Base-by-base conservation (phyloP, 2,113 vertebrate species). In the Ochotona curzoniae region DNA sequence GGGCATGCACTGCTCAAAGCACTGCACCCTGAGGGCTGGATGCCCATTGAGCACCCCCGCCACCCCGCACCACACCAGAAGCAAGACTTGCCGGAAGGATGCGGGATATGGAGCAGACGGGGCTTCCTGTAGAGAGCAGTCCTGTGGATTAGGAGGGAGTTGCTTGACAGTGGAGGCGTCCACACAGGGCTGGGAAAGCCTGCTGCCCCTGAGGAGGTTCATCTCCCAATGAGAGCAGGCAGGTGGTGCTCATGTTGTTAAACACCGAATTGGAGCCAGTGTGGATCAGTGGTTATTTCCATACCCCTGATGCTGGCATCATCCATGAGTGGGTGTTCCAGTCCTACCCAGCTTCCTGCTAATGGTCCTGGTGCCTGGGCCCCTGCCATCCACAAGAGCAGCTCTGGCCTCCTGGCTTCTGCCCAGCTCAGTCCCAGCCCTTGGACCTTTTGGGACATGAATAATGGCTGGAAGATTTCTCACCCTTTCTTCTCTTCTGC, bases 141-240 rank as follows among this genome's bases (percentile, higher is more conserved):
- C 13, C 14, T 70, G 7, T 28, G 20, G 73, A 26, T 64, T 57
- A 85, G 83, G 32, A 91, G 25, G 64, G 15, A 67, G 9, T 35
- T 2, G 30, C 44, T 78, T 91, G 76, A 28, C 71, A 75, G 60
- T 35, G 18, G 23, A 81, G 70, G 44, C 61, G 13, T 25, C 75
- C 32, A 87, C 71, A 83, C 51, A 75, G 78, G 47, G 44, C 38
- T 57, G 1, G 83, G 80, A 60, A 44, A 44, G 20, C 4, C 30
- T 85, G 47, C 54, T 70, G 32, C 76, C 83, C 91, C 83, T 63
- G 54, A 80, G 35, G 35, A 86, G 28, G 51, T 63, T 87, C 60
- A 64, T 88, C 21, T 93, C 67, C 90, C 94, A 74, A 92, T 78
- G 63, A 84, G 81, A 87, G 54, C 8, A 70, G 57, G 15, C 85